Evolutionary conservation across 2,113 vertebrate species (phyloP).

Genomic region (Pygoscelis antarcticus): DNA sequence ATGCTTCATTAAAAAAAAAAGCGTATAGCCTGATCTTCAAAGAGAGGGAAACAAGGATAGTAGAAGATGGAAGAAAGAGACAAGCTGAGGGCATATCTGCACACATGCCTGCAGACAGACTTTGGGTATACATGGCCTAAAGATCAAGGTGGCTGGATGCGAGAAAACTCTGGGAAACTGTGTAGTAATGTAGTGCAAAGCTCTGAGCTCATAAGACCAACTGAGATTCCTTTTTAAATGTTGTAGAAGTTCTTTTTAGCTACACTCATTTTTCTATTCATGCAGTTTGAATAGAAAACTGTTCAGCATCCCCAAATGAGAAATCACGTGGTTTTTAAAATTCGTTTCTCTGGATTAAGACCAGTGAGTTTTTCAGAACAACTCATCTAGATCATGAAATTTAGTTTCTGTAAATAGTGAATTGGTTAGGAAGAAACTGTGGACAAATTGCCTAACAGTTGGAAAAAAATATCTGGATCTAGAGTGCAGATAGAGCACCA

Average conservation of each 20-base stretch:
- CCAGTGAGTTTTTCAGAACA: neutral
- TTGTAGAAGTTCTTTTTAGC: neutral
- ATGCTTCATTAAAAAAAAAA: neutral
- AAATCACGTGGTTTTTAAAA: neutral
- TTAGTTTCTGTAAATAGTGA: neutral
- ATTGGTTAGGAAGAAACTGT: neutral
- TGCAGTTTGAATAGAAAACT: neutral
- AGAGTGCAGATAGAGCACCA: neutral
- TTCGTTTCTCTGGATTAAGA: neutral
- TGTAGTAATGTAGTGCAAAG: neutral
- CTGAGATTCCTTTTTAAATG: neutral
- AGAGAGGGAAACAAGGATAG: neutral
- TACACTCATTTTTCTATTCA: neutral
- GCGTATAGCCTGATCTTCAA: neutral
- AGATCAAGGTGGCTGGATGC: neutral
- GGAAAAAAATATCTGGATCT: neutral
- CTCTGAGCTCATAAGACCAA: neutral
- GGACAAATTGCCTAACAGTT: neutral
- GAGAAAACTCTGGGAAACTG: neutral
- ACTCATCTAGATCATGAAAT: neutral
- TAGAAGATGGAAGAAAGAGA: neutral
- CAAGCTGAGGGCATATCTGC: neutral
- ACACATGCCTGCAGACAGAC: neutral
- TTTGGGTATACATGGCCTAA: neutral
- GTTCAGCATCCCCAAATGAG: neutral